phyloP scores from a whole-genome alignment of 2,797 vertebrate genomes.

The Poliocrania exsul region DNA sequence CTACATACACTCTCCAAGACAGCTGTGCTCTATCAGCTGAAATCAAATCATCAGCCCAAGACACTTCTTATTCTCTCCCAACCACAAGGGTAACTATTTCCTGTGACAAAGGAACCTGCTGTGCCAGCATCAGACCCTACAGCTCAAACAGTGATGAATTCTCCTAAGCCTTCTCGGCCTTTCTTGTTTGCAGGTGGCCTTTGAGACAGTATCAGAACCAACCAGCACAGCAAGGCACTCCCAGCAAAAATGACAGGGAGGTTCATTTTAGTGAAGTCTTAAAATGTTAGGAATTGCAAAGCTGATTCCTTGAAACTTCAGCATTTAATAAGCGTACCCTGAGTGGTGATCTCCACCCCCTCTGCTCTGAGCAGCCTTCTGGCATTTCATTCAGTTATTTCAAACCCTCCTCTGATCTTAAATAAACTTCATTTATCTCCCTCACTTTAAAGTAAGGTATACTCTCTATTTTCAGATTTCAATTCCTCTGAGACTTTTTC shows the following conservation, averaged over 20 bases:
- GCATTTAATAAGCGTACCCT: not conserved
- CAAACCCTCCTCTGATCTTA: not conserved
- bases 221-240: not conserved
- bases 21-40: not conserved
- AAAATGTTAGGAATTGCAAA: not conserved
- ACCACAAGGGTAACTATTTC: not conserved
- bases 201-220: not conserved
- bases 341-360: not conserved
- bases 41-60: not conserved
- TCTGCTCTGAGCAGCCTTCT: not conserved
- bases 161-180: not conserved
- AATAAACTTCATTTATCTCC: not conserved
- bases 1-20: not conserved
- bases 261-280: not conserved
- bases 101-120: not conserved
- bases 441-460: not conserved
- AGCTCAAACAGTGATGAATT: not conserved
- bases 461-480: not conserved
- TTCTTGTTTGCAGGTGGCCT: not conserved
- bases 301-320: not conserved
- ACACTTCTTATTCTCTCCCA: not conserved
- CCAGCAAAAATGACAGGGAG: not conserved
- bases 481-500: not conserved
- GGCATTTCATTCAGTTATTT: not conserved
- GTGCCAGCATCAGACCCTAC: not conserved